phyloP scores from a whole-genome alignment of 2,888 invertebrate species.

The Tricholauxania praeusta region DNA sequence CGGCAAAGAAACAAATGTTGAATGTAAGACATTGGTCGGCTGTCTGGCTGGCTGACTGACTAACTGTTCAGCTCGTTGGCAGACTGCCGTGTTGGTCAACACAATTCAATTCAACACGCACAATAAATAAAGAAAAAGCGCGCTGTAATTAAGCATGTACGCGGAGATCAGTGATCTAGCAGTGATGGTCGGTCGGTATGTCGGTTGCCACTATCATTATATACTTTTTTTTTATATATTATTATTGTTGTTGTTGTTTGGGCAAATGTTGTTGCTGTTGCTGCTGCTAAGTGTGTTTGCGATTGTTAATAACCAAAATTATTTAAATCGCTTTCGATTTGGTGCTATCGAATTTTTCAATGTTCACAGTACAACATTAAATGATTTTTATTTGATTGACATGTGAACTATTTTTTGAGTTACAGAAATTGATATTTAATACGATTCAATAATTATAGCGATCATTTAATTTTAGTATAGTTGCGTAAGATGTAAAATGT shows the following conservation, averaged over 20 bases:
- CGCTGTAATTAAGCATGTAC: conserved; percentile 39
- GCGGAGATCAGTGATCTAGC: not conserved
- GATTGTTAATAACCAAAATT: conserved; percentile 31
- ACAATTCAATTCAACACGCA: conserved; percentile 39
- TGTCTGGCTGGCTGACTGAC: not conserved
- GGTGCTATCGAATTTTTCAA: conserved; percentile 5
- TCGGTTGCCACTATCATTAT: too few species aligned
- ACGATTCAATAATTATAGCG: not conserved
- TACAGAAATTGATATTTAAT: conserved; percentile 19
- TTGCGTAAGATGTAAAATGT: too few species aligned
- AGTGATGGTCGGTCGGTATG: too few species aligned
- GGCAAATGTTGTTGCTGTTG: not conserved
- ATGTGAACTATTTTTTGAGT: conserved; percentile 51
- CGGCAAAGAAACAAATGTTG: not conserved
- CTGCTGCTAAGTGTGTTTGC: not conserved
- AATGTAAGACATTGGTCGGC: not conserved
- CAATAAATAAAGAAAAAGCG: conserved; percentile 30
- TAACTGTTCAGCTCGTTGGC: not conserved
- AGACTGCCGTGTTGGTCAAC: conserved; percentile 10
- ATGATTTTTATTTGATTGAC: conserved; percentile 56
- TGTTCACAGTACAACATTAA: conserved; percentile 14
- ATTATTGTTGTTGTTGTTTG: not conserved
- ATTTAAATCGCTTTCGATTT: conserved; percentile 35
- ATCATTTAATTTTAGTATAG: too few species aligned
- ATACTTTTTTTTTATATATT: too few species aligned